Base-by-base conservation (phyloP, 2,888 invertebrate genomes). In the Lasioglossum lativentre region DNA sequence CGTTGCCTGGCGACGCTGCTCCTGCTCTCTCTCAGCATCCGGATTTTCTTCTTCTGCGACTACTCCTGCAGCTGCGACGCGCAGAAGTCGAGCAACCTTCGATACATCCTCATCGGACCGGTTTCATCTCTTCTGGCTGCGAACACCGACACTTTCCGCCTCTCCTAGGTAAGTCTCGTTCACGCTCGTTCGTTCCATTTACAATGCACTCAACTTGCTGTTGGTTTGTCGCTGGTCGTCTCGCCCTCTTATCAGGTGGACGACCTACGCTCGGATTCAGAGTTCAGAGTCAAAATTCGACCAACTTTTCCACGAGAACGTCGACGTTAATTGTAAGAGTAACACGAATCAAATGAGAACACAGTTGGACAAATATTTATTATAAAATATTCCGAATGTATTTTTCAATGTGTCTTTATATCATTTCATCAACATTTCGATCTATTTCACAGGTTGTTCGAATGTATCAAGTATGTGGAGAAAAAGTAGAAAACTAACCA, bases 1-100 rank as follows among this genome's bases (percentile, higher is more conserved):
- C 91, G 92, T 93, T 93, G 93, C 93, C 89, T 91, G 92, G 92
- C 92, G 93, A 93, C 93, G 90, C 77, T 87, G 72, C 75, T 85
- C 77, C 80, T 80, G 85, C 85, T 75, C 80, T 87, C 85, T 87
- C 90, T 81, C 78, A 85, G 78, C 75, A 86, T 89, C 75, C 83
- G 85, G 84, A 87, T 83, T 80, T 90, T 81, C 81, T 82, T 88
- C 84, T 56, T 63, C 80, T 27, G 34, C 75, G 76, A 71, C 83
- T 86, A 78, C 84, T 89, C 84, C 88, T 85, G 82, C 74, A 71
- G 77, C 80, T 73, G 86, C 72, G 8, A 68, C 75, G 77, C 86
- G 80, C 89, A 88, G 81, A 90, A 86, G 73, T 78, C 82, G 72
- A 80, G 80, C 77, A 83, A 80, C 83, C 85, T 80, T 79, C 83